Base-by-base conservation (phyloP, 1,140 invertebrate genomes). In the Calliphora vicina region DNA sequence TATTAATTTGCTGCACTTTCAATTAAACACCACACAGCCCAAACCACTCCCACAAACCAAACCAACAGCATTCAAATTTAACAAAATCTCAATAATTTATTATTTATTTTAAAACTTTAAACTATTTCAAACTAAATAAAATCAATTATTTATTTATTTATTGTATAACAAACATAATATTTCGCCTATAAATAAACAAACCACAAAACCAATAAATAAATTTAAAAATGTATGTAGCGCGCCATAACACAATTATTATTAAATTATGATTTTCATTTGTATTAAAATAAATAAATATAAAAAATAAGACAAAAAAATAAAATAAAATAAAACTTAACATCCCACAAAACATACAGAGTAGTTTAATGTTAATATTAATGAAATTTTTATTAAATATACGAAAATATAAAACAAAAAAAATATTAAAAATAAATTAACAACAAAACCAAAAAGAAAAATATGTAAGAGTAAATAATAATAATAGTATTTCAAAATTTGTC, bases 401-500 rank as follows among this genome's bases (percentile, higher is more conserved):
- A 67, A 61, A 67, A 83, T 23, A 50, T 27, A 74, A 61, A 35
- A 35, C 35, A 35, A 35, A 35, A 35, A n/a, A 35, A 35, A 35
- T 35, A 35, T 35, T 35, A 35, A 83, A 42, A 81, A 61, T 29
- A 61, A 61, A 57, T 35, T 61, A 81, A 27, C 26, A 81, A 71
- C 29, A 80, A 80, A 17, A 23, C 8, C 25, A 80, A 72, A 83
- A 26, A 27, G 71, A 81, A 81, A 20, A 81, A 42, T 73, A 72
- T 67, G 50, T 72, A 57, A 83, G 45, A 78, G 15, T 76, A 83
- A 83, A 73, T 50, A 73, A n/a, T n/a, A n/a, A 78, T 78, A 84
- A 84, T 43, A 57, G 81, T 81, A 76, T 83, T 83, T 83, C 57
- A 76, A 84, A 76, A 78, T 82, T 61, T 84, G 67, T 82, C 45